These are phyloP conservation scores for Pandion haliaetus DNA, from an alignment of 2,113 vertebrate species.

Conservation along the genomic window DNA sequence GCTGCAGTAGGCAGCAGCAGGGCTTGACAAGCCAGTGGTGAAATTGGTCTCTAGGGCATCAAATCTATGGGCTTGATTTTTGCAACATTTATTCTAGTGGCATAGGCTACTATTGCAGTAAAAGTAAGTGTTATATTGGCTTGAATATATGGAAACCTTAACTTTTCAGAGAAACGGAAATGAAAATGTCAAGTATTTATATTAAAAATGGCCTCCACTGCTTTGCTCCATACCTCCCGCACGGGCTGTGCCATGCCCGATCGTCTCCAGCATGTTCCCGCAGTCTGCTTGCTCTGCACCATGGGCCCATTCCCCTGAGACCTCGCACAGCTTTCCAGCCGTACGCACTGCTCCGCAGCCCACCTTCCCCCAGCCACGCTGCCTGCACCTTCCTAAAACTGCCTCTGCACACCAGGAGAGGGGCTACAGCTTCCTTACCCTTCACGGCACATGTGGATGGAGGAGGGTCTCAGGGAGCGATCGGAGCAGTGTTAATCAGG, in stretches of 20 bases:
- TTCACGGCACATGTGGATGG: accelerated
- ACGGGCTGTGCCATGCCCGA: neutral
- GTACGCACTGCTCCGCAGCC: neutral
- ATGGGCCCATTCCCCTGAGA: accelerated
- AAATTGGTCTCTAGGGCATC: neutral
- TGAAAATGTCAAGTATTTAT: neutral
- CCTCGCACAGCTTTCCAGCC: neutral
- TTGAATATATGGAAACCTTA: neutral
- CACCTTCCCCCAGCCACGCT: neutral
- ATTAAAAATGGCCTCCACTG: neutral
- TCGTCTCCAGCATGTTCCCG: accelerated
- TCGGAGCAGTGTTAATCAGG: neutral
- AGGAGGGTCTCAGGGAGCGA: neutral
- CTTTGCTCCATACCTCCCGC: neutral
- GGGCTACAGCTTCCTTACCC: neutral
- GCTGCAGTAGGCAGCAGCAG: neutral
- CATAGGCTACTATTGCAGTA: neutral
- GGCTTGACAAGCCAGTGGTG: neutral
- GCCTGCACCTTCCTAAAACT: neutral
- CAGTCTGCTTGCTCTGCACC: neutral
- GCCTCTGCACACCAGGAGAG: neutral
- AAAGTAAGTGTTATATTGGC: neutral
- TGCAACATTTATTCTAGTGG: neutral
- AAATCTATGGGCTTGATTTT: neutral
- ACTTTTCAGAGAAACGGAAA: neutral